A percentile compares a stretch with the other conserved stretches of the same genome.
phyloP scores from a whole-genome alignment of 2,113 vertebrate species.

The Sphaerodactylus townsendi region DNA sequence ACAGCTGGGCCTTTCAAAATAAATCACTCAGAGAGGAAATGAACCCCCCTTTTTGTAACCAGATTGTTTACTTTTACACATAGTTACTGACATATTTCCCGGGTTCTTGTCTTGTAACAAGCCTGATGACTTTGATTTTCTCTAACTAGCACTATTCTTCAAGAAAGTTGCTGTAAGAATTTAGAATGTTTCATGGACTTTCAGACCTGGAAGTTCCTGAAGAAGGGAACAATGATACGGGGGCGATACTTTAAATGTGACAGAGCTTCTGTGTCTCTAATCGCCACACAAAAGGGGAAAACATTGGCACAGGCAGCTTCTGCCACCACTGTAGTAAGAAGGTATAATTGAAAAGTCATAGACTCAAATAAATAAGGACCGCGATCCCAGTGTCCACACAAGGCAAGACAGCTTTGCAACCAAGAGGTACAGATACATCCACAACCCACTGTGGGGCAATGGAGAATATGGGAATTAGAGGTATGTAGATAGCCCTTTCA shows the following conservation, averaged over 20 bases:
- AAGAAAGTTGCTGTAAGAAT: not conserved
- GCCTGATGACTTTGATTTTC: not conserved
- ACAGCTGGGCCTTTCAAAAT: slow-evolving; percentile 16
- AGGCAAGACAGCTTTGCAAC: not conserved
- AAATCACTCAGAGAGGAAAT: slow-evolving; percentile 1
- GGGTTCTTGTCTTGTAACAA: slow-evolving; percentile 13
- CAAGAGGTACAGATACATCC: not conserved
- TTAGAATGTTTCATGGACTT: not conserved
- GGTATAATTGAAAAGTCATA: not conserved
- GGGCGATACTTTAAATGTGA: not conserved
- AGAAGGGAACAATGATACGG: not conserved
- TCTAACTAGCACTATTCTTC: slow-evolving; percentile 21
- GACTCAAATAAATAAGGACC: not conserved
- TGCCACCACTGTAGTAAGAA: not conserved
- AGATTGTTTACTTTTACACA: not conserved
- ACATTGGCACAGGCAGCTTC: not conserved
- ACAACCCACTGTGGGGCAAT: too few species aligned
- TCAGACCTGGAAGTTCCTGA: not conserved
- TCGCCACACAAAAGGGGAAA: not conserved
- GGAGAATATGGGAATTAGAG: not conserved
- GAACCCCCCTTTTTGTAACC: rapidly evolving
- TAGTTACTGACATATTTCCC: slow-evolving; percentile 29
- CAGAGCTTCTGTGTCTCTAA: not conserved
- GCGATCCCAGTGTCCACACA: not conserved
- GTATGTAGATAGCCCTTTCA: not conserved